A percentile compares a stretch with the other conserved stretches of the same genome.
Evolutionary conservation across 2,113 vertebrate genomes (phyloP).

Genomic region (Zapus hudsonius): DNA sequence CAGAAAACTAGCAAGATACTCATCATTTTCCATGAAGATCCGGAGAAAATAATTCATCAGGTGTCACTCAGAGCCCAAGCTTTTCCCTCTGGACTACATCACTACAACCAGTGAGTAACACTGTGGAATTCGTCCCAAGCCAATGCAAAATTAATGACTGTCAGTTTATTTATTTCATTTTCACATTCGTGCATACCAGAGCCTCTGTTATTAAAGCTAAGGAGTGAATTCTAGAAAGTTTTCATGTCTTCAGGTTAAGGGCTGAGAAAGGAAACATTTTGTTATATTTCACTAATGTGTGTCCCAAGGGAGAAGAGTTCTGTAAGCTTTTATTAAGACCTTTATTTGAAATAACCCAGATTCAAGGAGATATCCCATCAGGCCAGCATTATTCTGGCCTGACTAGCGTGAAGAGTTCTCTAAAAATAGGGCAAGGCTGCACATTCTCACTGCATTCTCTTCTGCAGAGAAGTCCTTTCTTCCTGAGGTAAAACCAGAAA

Average conservation of each 20-base stretch:
- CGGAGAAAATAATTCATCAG: not conserved
- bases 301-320: conserved; percentile 15
- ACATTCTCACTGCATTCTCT: not conserved
- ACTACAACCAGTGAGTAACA: not conserved
- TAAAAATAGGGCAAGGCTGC: conserved; percentile 66
- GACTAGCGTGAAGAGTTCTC: conserved; percentile 31
- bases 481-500: conserved; percentile 58
- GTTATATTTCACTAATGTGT: conserved; percentile 5
- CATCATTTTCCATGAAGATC: not conserved
- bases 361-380: conserved; percentile 37
- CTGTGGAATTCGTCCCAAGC: not conserved
- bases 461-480: not conserved
- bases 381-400: conserved; percentile 37
- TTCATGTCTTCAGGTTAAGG: not conserved
- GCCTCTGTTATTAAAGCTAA: not conserved
- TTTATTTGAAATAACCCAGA: conserved; percentile 59
- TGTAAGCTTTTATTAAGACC: conserved; percentile 43
- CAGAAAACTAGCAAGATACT: not conserved
- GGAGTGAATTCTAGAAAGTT: not conserved
- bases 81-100: not conserved
- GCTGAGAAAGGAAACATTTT: conserved; percentile 6
- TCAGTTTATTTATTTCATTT: not conserved
- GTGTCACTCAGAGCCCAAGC: not conserved
- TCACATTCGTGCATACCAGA: not conserved
- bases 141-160: not conserved